Percentiles rank a stretch among this genome's conserved stretches.
Conservation (phyloP, 2,888 invertebrate species). For the Orthosia gracilis region DNA sequence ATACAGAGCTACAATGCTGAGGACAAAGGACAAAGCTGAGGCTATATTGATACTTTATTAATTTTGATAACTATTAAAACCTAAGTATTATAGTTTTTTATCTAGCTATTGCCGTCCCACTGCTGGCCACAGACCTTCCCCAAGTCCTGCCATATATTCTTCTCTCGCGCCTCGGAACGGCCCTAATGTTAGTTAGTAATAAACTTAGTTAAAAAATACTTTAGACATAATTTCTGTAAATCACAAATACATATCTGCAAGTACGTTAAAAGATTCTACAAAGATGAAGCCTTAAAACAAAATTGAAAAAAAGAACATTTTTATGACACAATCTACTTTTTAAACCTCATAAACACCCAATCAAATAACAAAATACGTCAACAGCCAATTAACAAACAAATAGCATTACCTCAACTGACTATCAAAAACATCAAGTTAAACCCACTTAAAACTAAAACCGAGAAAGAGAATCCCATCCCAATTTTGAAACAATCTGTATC, state of each 20-base stretch:
- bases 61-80: background rate
- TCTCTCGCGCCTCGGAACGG: no score
- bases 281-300: background rate
- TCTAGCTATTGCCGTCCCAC: no score
- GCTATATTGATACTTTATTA: background rate
- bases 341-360: slow-evolving; percentile 29
- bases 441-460: slow-evolving; percentile 5
- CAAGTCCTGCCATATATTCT: no score
- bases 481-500: slow-evolving; percentile 84
- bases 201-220: background rate
- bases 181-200: no score
- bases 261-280: background rate
- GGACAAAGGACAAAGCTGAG: background rate
- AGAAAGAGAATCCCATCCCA: slow-evolving; percentile 37
- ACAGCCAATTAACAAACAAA: slow-evolving; percentile 31
- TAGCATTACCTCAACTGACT: slow-evolving; percentile 10
- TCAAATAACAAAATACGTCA: slow-evolving; percentile 31
- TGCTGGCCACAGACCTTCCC: no score
- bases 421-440: background rate
- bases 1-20: background rate
- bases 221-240: background rate
- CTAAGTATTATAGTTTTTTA: no score
- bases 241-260: background rate
- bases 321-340: slow-evolving; percentile 4
- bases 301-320: background rate